Percentiles rank a stretch among this genome's conserved stretches.
Conservation (phyloP, 2,888 invertebrate genomes). For the Protonemura montana region DNA sequence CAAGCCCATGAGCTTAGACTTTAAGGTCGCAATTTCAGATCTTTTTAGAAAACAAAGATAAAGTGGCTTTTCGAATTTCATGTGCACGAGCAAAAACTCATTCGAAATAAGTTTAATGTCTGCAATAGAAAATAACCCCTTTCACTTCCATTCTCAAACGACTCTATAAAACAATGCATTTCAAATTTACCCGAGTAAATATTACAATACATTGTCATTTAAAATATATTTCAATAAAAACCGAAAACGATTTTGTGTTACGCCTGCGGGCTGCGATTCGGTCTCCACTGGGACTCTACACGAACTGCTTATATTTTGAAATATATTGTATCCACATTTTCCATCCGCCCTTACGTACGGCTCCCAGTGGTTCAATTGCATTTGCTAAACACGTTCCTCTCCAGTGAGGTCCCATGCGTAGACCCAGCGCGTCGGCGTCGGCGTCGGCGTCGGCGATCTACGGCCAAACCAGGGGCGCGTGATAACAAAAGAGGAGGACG, state of each 20-base stretch:
- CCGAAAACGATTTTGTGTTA: conserved; percentile 14
- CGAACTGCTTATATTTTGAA: conserved; percentile 25
- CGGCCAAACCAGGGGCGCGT: neutral
- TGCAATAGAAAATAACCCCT: neutral
- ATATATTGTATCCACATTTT: conserved; percentile 36
- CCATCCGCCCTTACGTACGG: conserved; percentile 40
- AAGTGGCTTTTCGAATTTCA: neutral
- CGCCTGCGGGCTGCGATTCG: neutral
- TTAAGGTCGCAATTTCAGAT: neutral
- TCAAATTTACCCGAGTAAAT: neutral
- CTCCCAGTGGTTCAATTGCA: conserved; percentile 44
- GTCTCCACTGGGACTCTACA: neutral
- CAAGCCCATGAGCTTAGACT: neutral
- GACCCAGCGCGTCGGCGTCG: conserved; percentile 1
- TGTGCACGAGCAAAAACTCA: neutral
- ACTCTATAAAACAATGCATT: neutral
- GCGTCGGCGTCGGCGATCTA: conserved; percentile 24
- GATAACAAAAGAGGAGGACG: conserved; percentile 29
- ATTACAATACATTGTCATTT: neutral
- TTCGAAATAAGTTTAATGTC: neutral
- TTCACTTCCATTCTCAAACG: neutral
- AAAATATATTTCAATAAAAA: conserved; percentile 8
- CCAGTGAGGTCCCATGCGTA: conserved; percentile 17
- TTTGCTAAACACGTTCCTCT: conserved; percentile 42
- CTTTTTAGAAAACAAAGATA: neutral